Conservation (phyloP, 2,888 invertebrate species). For the Tolmerus cingulatus region DNA sequence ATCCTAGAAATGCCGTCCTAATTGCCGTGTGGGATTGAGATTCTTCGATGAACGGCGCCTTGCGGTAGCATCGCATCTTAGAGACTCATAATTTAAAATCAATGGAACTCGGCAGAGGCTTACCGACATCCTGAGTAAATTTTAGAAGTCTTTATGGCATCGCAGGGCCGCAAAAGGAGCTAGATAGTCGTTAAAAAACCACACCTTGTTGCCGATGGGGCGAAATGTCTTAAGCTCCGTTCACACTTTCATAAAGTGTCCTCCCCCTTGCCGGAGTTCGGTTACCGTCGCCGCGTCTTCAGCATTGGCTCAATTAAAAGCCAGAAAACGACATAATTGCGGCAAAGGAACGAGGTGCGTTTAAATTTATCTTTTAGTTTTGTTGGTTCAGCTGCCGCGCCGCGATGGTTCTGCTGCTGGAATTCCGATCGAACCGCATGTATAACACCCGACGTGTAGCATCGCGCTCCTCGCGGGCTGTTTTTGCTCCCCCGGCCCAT, state of each 20-base stretch:
- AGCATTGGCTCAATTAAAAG: conserved; percentile 25
- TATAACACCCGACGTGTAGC: conserved; percentile 33
- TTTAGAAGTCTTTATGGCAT: neutral
- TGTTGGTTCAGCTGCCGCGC: conserved; percentile 36
- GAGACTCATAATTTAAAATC: neutral
- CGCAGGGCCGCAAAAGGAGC: neutral
- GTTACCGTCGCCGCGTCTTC: neutral
- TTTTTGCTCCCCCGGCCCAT: conserved; percentile 31
- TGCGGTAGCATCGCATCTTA: neutral
- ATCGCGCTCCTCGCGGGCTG: conserved; percentile 1
- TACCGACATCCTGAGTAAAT: neutral
- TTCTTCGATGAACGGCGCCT: neutral
- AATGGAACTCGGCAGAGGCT: neutral
- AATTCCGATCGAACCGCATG: conserved; percentile 39
- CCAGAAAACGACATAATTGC: conserved; percentile 37
- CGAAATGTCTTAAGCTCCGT: neutral
- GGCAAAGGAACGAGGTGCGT: conserved; percentile 28
- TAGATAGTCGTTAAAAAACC: neutral
- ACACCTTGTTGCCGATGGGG: neutral
- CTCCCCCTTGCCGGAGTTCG: neutral
- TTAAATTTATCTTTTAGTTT: conserved; percentile 31
- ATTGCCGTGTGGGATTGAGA: neutral
- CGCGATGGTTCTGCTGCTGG: neutral
- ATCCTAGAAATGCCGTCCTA: neutral
- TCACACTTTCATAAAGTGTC: conserved; percentile 5